Evolutionary conservation across 2,888 invertebrate species (phyloP), one percentile per base, ranked within the genome.

Genomic region (Lasioglossum villosulum): DNA sequence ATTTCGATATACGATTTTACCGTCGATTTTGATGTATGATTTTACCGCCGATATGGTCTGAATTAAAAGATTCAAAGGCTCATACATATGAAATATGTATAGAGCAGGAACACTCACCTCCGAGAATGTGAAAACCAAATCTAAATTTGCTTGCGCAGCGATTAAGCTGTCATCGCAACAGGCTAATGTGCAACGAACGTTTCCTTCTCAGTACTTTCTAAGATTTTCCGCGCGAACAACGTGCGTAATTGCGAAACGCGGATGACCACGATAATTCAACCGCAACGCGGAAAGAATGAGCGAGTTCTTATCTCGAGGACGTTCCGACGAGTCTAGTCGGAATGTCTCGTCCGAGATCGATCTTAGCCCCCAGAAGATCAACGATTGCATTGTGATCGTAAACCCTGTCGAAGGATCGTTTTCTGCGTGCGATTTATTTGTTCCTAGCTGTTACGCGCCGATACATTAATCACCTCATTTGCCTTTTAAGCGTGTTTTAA

Each of bases 401-500:
- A 52, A 23, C 23, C 45, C 12, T 5, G 30, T 37, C 12, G 72
- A 10, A 39, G 48, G 16, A 78, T 72, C 45, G 30, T 75, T 83
- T 23, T 23, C 52, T 34, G n/a, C 30, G 1, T 19, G 39, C 37
- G 78, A 84, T 84, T 84, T 84, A 84, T 84, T 84, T 82, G 48
- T 82, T 72, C 59, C 75, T 74, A 56, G 42, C 66, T 30, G 45
- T 52, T 70, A 34, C 59, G 59, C 68, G 56, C n/a, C 34, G 70
- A 77, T 63, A 68, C 84, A 78, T 82, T 84, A 84, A 84, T 84
- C 82, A 66, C 70, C 82, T 82, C 82, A 78, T 84, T 82, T 84
- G 84, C 84, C 75, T 84, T 82, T 82, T 78, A 82, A 77, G 84
- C 27, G 70, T 45, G 81, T 81, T 77, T 83, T 59, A 77, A 81